Percentiles rank a stretch among this genome's conserved stretches.
These are phyloP conservation scores for Catamblyrhynchus diadema DNA, from an alignment of 2,797 vertebrate species.

Conservation along the genomic window DNA sequence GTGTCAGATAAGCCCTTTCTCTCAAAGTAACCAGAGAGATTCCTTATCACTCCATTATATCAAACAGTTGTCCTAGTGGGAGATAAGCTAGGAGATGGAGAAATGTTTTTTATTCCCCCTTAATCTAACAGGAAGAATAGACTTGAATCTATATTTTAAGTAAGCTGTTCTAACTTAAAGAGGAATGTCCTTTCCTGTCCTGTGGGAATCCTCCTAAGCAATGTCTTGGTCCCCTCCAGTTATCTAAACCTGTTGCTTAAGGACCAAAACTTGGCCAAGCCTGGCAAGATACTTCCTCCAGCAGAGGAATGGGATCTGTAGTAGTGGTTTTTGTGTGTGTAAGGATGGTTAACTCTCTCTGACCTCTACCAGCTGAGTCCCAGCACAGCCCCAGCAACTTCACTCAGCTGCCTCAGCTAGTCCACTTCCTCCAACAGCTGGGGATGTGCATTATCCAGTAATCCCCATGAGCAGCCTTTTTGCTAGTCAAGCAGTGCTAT, in stretches of 20 bases:
- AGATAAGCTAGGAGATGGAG: not conserved
- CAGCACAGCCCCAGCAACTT: not conserved
- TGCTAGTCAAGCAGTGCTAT: not conserved
- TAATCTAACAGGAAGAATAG: slow-evolving; percentile 10
- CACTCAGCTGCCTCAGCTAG: not conserved
- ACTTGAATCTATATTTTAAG: not conserved
- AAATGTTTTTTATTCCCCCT: not conserved
- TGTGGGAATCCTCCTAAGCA: not conserved
- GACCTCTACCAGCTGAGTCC: not conserved
- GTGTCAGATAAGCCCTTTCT: not conserved
- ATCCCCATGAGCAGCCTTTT: not conserved
- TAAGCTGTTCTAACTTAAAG: not conserved
- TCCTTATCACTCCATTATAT: slow-evolving; percentile 2
- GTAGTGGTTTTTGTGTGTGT: not conserved
- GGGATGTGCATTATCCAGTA: not conserved
- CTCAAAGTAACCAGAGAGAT: not conserved
- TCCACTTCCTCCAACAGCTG: not conserved
- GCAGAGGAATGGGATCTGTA: not conserved
- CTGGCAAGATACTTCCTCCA: not conserved
- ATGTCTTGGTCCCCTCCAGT: not conserved
- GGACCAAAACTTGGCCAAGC: not conserved
- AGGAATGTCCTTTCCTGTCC: not conserved
- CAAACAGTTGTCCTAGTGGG: not conserved
- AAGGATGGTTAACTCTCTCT: not conserved
- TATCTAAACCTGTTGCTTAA: not conserved